A percentile compares a stretch with the other conserved stretches of the same genome.
Conservation (phyloP, 2,888 invertebrate genomes). For the Leucophora obtusa region DNA sequence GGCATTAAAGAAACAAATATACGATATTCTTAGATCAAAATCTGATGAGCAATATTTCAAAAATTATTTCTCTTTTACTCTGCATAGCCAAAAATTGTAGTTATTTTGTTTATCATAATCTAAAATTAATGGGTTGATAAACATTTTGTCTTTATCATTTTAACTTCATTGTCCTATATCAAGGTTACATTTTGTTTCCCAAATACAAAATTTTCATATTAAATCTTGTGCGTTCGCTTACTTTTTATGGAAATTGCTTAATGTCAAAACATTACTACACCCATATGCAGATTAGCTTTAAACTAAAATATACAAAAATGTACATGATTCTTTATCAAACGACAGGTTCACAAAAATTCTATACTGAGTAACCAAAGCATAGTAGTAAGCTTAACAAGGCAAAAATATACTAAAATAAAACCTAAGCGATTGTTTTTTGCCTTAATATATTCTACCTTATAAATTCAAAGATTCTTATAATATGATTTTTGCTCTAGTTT, state of each 20-base stretch:
- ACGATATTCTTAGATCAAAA: no score
- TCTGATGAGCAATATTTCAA: no score
- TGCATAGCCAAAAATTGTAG: no score
- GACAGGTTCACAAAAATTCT: conserved; percentile 56
- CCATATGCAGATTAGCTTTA: conserved; percentile 59
- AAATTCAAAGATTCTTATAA: conserved; percentile 45
- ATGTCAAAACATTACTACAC: conserved; percentile 59
- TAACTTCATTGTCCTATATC: conserved; percentile 41
- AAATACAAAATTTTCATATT: conserved; percentile 8
- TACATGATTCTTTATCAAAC: conserved; percentile 57
- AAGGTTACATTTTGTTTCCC: conserved; percentile 43
- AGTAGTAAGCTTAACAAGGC: conserved; percentile 32
- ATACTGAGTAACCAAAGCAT: conserved; percentile 12
- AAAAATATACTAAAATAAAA: conserved; percentile 16
- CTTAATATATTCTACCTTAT: conserved; percentile 21
- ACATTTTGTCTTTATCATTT: conserved; percentile 12
- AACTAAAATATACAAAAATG: conserved; percentile 38
- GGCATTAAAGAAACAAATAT: no score
- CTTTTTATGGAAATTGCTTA: conserved; percentile 59
- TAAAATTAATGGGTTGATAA: conserved; percentile 14
- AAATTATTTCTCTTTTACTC: no score
- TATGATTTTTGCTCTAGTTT: conserved; percentile 54
- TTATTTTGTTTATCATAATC: no score
- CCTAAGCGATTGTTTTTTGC: conserved; percentile 25
- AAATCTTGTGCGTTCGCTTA: conserved; percentile 53